Base-by-base conservation (phyloP, 2,113 vertebrate genomes). In the Mustelus asterias region DNA sequence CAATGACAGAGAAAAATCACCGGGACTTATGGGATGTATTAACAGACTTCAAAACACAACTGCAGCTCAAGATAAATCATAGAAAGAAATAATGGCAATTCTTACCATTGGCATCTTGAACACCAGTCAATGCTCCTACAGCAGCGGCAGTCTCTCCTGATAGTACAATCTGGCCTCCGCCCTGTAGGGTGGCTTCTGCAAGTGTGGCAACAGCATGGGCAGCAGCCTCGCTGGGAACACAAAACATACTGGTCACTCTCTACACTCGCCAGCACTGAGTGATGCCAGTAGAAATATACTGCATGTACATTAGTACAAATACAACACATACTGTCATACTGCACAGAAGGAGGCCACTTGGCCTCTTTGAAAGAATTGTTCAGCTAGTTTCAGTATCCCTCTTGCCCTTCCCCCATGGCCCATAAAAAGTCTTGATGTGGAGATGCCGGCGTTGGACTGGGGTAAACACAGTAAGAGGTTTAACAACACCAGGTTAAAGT, bases 101-200 rank as follows among this genome's bases (percentile, higher is more conserved):
- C 98, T 97, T 98, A 98, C 98, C 98, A 95, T 98, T 98, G 97
- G 98, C 98, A 96, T 99, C 99, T 96, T 99, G 98, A 96, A 99
- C 99, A 96, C 99, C 99, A 0, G 99, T 99, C 96, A 99, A 98
- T 0, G 99, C 99, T 96, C 99, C 99, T 0, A 99, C 99, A 0
- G 99, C 99, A n/a, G 99, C 99, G 10, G 99, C 99, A 0, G 99
- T 99, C 97, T 99, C 99, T 78, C 98, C 98, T 0, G 99, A 99
- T 95, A 99, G 97, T 96, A 99, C 99, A 7, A 99, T 99, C 96
- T 99, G 99, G 76, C 99, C 99, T 95, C 99, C 99, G 0, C 99
- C 99, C 96, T 99, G 99, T 18, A 99, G 98, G 96, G 99, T 99
- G 96, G 99, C 99, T 96, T 99, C 99, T 0, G 99, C 99, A 96